Evolutionary conservation across 2,113 vertebrate species (phyloP).

Genomic region (Myiozetetes cayanensis): DNA sequence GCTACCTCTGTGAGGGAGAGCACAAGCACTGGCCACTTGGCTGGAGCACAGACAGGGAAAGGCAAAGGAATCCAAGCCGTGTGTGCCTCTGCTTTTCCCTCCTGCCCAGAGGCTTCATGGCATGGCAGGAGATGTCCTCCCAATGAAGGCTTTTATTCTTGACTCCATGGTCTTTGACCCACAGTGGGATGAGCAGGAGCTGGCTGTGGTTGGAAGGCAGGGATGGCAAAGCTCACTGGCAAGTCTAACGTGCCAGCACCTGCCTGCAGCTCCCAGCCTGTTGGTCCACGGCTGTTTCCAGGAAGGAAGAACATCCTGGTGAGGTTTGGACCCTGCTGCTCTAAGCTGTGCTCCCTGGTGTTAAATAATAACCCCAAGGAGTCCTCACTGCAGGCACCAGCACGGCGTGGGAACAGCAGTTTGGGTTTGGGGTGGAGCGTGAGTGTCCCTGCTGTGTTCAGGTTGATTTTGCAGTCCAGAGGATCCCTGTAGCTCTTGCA

Average conservation of each 20-base stretch:
- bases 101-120: background rate
- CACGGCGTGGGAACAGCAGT: fast-evolving
- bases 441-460: background rate
- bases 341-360: background rate
- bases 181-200: background rate
- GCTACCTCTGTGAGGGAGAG: background rate
- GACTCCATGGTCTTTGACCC: background rate
- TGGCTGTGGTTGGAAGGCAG: background rate
- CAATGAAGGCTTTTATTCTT: background rate
- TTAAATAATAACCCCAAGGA: background rate
- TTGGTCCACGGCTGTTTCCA: background rate
- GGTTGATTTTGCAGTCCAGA: background rate
- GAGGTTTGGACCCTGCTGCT: background rate
- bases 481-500: background rate
- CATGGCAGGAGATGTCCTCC: background rate
- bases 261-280: background rate
- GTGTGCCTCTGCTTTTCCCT: background rate
- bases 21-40: background rate
- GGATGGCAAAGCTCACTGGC: background rate
- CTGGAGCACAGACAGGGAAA: background rate
- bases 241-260: background rate
- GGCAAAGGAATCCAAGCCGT: background rate
- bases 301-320: background rate
- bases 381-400: background rate
- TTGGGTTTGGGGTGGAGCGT: background rate